Evolutionary conservation across 2,113 vertebrate species (phyloP), one percentile per base, ranked within the genome.

Genomic region (Motacilla alba): DNA sequence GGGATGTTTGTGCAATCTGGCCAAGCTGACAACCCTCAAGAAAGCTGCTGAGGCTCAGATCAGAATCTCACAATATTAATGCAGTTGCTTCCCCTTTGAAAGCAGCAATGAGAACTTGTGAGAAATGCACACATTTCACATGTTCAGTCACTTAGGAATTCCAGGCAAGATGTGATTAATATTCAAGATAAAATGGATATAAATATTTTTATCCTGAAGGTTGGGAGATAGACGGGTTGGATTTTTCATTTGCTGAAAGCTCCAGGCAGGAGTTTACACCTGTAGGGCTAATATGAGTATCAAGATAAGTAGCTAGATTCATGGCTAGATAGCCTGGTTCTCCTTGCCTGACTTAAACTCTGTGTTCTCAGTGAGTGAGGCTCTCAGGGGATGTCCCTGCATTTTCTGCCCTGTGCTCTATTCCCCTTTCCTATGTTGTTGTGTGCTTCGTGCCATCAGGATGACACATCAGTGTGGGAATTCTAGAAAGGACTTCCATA

Each of bases 171-270:
- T 52, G 14, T 59, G 72, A 81, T 96, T 81, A 81, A 81, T 92
- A 93, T 92, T 94, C 55, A 68, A 83, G 60, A 86, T 90, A 69
- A 93, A 93, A 80, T 88, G 46, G 78, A 52, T 83, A 90, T 50
- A 79, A 76, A 19, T 74, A 24, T 70, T 96, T 95, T 83, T 93
- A 52, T 83, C 93, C 72, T 18, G 46, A 88, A 86, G 79, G 60
- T 9, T 83, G 35, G 50, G 64, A 86, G 64, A 72, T 35, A 69
- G 81, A 80, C 63, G 47, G 64, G 31, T 83, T 87, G 55, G 82
- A 67, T 92, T 90, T 93, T 83, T 92, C 59, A 60, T 77, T 74
- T 87, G 26, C 72, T 91, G 59, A 70, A 80, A 94, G 84, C 59
- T 95, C 44, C 63, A 80, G 78, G 59, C 83, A 81, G 56, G 59